phyloP scores from a whole-genome alignment of 2,797 vertebrate genomes.

The Emys orbicularis region DNA sequence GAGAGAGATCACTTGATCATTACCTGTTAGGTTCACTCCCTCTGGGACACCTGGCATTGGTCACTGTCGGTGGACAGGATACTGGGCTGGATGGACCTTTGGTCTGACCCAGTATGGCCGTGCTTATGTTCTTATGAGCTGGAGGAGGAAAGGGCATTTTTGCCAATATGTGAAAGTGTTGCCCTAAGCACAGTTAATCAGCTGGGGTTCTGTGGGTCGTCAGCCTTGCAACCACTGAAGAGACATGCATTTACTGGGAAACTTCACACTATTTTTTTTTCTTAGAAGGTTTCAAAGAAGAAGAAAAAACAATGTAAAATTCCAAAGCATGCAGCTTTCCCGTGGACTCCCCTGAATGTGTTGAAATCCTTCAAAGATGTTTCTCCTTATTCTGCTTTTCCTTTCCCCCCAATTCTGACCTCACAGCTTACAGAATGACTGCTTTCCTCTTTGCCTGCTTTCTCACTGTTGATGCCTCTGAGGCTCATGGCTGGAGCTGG shows the following conservation, averaged over 20 bases:
- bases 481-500: neutral
- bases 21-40: too few relatives aligned
- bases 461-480: rapidly evolving
- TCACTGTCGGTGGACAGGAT: too few relatives aligned
- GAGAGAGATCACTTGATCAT: too few relatives aligned
- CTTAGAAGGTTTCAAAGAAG: neutral
- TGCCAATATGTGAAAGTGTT: neutral
- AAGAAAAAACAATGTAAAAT: neutral
- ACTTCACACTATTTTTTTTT: neutral
- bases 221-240: neutral
- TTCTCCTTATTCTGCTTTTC: neutral
- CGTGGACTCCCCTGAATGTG: neutral
- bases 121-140: neutral
- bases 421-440: rapidly evolving
- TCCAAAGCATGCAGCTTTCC: neutral
- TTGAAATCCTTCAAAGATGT: too few relatives aligned
- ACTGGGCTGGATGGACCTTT: too few relatives aligned
- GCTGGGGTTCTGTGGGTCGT: neutral
- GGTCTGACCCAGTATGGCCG: too few relatives aligned
- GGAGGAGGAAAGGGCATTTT: neutral
- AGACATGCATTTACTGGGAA: neutral
- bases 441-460: neutral
- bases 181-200: neutral
- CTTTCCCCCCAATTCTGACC: neutral
- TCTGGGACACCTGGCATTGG: too few relatives aligned